A percentile compares a stretch with the other conserved stretches of the same genome.
Evolutionary conservation across 2,113 vertebrate genomes (phyloP).

Genomic region (Eira barbara): DNA sequence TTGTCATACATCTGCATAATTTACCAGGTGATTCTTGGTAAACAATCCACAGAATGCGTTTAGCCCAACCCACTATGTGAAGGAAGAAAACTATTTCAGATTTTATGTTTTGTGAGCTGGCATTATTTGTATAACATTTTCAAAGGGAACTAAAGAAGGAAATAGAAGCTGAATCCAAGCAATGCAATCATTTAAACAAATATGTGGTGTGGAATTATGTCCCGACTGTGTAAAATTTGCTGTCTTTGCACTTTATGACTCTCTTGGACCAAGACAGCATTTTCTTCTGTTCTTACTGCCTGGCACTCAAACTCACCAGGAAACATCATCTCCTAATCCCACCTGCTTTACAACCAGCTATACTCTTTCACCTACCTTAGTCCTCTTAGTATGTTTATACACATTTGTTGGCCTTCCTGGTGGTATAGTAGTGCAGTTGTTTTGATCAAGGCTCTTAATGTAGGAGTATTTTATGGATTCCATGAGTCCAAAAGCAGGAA

Average conservation of each 20-base stretch:
- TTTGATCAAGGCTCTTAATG: neutral
- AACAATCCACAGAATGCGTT: neutral
- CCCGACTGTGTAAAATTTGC: neutral
- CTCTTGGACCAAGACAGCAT: neutral
- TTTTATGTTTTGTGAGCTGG: neutral
- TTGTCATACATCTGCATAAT: neutral
- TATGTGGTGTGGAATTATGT: neutral
- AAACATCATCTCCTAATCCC: neutral
- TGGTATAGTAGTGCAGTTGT: neutral
- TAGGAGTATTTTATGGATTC: neutral
- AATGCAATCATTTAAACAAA: constrained; percentile 1
- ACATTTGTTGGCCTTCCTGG: neutral
- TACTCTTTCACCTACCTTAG: neutral
- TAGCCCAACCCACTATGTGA: neutral
- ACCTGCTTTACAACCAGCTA: neutral
- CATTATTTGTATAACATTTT: neutral
- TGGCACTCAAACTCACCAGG: neutral
- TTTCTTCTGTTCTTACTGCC: neutral
- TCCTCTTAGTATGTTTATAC: neutral
- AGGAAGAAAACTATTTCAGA: neutral
- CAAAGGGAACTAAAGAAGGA: constrained; percentile 22
- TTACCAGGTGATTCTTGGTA: neutral
- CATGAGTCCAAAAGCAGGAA: neutral
- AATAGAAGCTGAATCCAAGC: constrained; percentile 29
- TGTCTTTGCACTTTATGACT: neutral